Evolutionary conservation across 2,888 invertebrate genomes (phyloP).

Genomic region (Altica lythri): DNA sequence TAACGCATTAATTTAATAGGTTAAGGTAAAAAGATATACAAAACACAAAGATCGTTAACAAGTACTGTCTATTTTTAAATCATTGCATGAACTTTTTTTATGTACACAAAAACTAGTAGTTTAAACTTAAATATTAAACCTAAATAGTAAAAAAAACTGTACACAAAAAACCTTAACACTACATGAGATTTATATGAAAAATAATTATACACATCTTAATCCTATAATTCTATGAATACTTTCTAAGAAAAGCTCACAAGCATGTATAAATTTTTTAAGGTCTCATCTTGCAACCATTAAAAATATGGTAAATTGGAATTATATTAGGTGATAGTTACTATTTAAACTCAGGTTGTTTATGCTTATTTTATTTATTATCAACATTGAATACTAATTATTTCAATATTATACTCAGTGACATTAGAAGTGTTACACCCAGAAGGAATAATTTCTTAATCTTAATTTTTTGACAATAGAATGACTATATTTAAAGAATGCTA

Average conservation of each 20-base stretch:
- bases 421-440: too few species aligned
- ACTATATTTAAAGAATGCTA: too few species aligned
- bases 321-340: too few species aligned
- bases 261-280: constrained; percentile 26
- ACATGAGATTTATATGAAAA: constrained; percentile 50
- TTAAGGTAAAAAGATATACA: background rate
- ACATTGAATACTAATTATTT: too few species aligned
- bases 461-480: too few species aligned
- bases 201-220: constrained; percentile 50
- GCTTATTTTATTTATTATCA: too few species aligned
- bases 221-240: constrained; percentile 42
- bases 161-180: constrained; percentile 46
- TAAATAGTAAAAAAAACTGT: constrained; percentile 48
- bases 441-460: too few species aligned
- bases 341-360: too few species aligned
- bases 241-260: constrained; percentile 45
- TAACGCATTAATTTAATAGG: too few species aligned
- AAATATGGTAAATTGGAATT: too few species aligned
- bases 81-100: constrained; percentile 48
- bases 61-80: constrained; percentile 49
- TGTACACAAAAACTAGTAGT: constrained; percentile 44
- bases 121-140: constrained; percentile 44
- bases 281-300: too few species aligned
- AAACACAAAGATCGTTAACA: constrained; percentile 36
- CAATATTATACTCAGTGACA: too few species aligned